Evolutionary conservation across 2,113 vertebrate genomes (phyloP).

Genomic region (Myotis brandtii): DNA sequence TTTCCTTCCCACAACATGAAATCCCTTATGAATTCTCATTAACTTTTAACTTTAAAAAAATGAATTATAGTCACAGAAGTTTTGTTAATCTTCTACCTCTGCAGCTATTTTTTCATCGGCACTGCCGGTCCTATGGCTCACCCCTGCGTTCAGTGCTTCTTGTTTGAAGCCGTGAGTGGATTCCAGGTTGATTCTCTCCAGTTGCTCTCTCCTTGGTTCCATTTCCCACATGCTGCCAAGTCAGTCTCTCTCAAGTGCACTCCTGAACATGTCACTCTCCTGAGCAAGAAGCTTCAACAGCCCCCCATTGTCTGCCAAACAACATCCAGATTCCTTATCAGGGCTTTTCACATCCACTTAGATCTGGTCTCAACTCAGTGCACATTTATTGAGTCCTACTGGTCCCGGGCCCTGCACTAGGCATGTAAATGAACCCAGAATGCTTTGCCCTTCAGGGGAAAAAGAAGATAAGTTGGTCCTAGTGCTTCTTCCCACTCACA

Average conservation of each 20-base stretch:
- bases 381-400: constrained; percentile 76
- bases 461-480: background rate
- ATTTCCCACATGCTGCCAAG: constrained; percentile 16
- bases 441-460: background rate
- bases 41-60: background rate
- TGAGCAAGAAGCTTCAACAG: constrained; percentile 22
- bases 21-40: background rate
- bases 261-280: constrained; percentile 66
- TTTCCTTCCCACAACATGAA: background rate
- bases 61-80: background rate
- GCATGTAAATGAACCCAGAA: background rate
- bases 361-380: constrained; percentile 74
- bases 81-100: background rate
- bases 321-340: constrained; percentile 56
- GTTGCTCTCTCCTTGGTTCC: background rate
- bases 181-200: background rate
- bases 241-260: constrained; percentile 54
- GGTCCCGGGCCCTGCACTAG: background rate
- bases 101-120: background rate
- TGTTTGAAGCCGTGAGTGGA: background rate
- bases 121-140: no score
- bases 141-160: background rate
- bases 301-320: constrained; percentile 67
- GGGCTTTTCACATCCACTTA: constrained; percentile 81
- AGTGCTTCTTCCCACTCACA: background rate